Conservation (phyloP, 2,888 invertebrate species). For the Dryobota labecula region DNA sequence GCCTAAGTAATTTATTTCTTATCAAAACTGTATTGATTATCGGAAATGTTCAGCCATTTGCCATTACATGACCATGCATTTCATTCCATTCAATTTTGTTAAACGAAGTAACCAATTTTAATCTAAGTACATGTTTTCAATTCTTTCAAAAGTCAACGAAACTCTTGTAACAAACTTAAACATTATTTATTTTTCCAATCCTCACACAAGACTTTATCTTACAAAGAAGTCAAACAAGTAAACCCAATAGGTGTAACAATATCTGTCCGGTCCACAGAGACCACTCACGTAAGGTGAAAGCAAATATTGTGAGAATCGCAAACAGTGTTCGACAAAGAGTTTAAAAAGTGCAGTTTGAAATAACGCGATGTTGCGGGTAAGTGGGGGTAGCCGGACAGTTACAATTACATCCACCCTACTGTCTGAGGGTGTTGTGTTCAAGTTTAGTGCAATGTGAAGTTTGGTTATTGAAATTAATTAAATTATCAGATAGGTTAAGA, state of each 20-base stretch:
- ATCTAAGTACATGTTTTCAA: constrained; percentile 1
- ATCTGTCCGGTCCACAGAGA: constrained; percentile 65
- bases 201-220: constrained; percentile 54
- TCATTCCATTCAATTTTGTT: not conserved
- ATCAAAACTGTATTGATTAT: not conserved
- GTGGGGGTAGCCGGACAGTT: constrained; percentile 51
- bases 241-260: constrained; percentile 69
- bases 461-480: constrained; percentile 33
- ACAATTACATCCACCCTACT: constrained; percentile 57
- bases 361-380: constrained; percentile 48
- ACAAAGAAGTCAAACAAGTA: constrained; percentile 60
- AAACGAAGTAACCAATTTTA: not conserved
- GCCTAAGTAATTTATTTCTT: no score
- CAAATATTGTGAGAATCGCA: constrained; percentile 66
- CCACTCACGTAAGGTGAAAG: constrained; percentile 69
- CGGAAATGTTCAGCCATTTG: not conserved
- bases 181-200: constrained; percentile 58
- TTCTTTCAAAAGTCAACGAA: constrained; percentile 32
- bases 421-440: constrained; percentile 11
- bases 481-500: not conserved
- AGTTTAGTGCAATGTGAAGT: constrained; percentile 1
- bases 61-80: not conserved
- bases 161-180: constrained; percentile 43
- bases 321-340: constrained; percentile 60
- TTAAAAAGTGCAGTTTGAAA: constrained; percentile 66